A percentile compares a stretch with the other conserved stretches of the same genome.
phyloP scores from a whole-genome alignment of 1,140 invertebrate species.

The Camponotus pennsylvanicus region DNA sequence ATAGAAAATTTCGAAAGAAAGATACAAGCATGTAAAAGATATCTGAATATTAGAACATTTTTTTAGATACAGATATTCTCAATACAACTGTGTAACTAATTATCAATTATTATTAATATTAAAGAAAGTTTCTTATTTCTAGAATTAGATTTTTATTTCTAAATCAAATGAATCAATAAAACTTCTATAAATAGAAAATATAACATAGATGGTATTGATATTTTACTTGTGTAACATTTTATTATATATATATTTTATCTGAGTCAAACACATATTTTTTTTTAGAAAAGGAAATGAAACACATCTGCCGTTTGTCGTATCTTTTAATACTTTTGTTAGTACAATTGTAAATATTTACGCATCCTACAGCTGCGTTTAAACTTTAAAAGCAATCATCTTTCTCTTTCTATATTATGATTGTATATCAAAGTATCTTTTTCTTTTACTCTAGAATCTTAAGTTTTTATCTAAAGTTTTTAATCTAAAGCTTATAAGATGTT shows the following conservation, averaged over 20 bases:
- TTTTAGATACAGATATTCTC: background rate
- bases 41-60: background rate
- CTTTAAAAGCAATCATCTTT: background rate
- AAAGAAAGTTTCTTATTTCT: background rate
- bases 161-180: too few species aligned
- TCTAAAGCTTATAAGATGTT: background rate
- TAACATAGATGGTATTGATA: background rate
- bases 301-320: background rate
- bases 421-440: background rate
- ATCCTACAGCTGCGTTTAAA: background rate
- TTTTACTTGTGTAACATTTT: background rate
- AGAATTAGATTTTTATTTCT: background rate
- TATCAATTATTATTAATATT: too few species aligned
- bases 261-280: too few species aligned
- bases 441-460: background rate
- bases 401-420: background rate
- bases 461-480: background rate
- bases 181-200: background rate
- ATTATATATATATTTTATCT: background rate
- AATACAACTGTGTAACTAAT: background rate
- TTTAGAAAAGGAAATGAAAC: background rate
- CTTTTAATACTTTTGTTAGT: background rate
- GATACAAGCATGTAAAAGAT: background rate
- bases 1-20: background rate
- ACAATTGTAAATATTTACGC: conserved; percentile 2